Conservation (phyloP, 2,797 vertebrate genomes). For the Rhadinocentrus ornatus region DNA sequence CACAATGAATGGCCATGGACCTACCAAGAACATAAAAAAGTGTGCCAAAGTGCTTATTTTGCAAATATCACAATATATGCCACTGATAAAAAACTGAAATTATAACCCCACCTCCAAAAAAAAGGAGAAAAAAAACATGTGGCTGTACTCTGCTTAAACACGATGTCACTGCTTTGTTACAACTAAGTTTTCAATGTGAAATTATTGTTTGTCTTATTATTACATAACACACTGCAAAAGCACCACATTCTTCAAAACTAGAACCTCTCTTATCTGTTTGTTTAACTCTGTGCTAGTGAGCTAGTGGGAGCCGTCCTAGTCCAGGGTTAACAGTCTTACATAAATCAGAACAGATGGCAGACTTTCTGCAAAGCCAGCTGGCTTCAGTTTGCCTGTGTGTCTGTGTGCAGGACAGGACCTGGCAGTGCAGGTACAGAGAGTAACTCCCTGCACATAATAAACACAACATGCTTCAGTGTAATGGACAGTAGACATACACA, state of each 20-base stretch:
- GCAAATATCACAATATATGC: not conserved
- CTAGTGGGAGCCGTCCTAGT: conserved; percentile 66
- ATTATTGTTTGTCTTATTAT: conserved; percentile 7
- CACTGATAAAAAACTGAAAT: not conserved
- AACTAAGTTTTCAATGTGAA: not conserved
- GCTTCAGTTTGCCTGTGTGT: conserved; percentile 79
- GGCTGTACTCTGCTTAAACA: not conserved
- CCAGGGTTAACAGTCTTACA: conserved; percentile 76
- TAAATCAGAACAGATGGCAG: conserved; percentile 82
- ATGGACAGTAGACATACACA: conserved; percentile 53
- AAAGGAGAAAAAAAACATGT: not conserved
- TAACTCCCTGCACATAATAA: conserved; percentile 72
- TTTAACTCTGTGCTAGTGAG: conserved; percentile 61
- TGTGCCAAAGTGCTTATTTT: not conserved
- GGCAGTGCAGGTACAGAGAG: conserved; percentile 73
- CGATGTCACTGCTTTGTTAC: not conserved
- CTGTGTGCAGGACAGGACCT: conserved; percentile 69
- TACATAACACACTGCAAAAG: conserved; percentile 13
- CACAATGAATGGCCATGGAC: not conserved
- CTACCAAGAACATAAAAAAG: not conserved
- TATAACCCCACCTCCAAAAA: not conserved
- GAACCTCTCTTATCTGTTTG: conserved; percentile 31
- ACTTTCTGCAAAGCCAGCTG: conserved; percentile 81
- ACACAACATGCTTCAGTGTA: conserved; percentile 60
- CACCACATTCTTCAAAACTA: conserved; percentile 3